Base-by-base conservation (phyloP, 1,140 invertebrate genomes). In the Dryas iulia region DNA sequence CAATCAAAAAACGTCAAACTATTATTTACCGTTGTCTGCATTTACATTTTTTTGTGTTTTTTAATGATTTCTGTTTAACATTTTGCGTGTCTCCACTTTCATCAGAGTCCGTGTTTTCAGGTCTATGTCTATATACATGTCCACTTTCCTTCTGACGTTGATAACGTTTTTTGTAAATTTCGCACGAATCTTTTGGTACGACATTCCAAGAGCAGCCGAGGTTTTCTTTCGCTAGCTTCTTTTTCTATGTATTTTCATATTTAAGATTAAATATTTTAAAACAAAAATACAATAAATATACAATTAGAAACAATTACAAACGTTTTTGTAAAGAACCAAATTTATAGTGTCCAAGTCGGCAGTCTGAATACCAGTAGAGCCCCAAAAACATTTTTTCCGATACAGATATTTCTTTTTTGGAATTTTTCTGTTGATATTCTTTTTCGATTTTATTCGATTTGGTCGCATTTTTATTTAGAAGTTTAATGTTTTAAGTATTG, bases 131-230 rank as follows among this genome's bases (percentile, higher is more conserved):
- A 47, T 21, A 47, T 18, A 8, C 14, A 47, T 8, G 14, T 21
- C 39, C 39, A 21, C 18, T 47, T 4, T 54, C 30, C 12, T 33
- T 35, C 39, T 72, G 33, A 2, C 79, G 71, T 30, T 72, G 77
- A 8, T 66, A 71, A 14, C 78, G 65, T n/a, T 80, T 62, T 63
- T 75, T 84, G 11, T 86, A 82, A 11, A 87, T 64, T 60, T 86
- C 83, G 28, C 77, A 76, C 0, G 85, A 87, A 68, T 87, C 84
- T 71, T 79, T 85, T 0, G 84, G 84, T 11, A 84, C 56, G 0
- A 87, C 53, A 56, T 74, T 83, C 82, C 82, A 84, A 35, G 54
- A 47, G 3, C 60, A 47, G 10, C 39, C 39, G 21, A 47, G 39
- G 14, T 47, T 47, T 18, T 21, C 39, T 65, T 61, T 65, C 75